Conservation (phyloP, 2,113 vertebrate genomes). For the Gadus macrocephalus region DNA sequence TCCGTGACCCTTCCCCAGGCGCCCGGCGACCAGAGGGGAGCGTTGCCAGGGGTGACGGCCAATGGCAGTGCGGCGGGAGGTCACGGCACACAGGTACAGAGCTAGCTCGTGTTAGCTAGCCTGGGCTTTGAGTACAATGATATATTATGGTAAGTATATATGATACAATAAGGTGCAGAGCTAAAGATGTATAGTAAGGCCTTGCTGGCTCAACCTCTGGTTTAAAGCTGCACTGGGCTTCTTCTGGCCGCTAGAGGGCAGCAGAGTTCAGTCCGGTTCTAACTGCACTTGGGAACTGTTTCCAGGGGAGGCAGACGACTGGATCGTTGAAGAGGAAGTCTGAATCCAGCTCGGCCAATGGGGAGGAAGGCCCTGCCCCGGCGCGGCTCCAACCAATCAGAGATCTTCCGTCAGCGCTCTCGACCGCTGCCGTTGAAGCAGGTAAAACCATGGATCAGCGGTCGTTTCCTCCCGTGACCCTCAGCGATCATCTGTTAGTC, state of each 20-base stretch:
- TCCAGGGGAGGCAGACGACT: slow-evolving; percentile 50
- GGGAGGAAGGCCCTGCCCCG: slow-evolving; percentile 54
- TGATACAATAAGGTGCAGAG: no score
- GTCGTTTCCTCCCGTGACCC: neutral
- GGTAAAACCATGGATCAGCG: neutral
- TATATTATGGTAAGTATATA: no score
- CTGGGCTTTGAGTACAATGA: neutral
- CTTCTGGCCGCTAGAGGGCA: no score
- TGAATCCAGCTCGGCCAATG: slow-evolving; percentile 50
- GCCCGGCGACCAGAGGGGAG: slow-evolving; percentile 37
- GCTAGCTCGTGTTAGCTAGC: no score
- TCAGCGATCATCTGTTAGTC: no score
- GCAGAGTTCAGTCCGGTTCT: no score
- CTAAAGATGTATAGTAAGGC: no score
- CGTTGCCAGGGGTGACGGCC: slow-evolving; percentile 12
- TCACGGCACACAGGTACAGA: slow-evolving; percentile 54
- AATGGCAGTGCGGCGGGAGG: slow-evolving; percentile 43
- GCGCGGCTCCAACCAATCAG: slow-evolving; percentile 59
- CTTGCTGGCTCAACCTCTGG: no score
- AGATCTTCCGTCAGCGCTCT: slow-evolving; percentile 63
- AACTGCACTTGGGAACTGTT: no score
- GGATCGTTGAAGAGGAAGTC: slow-evolving; percentile 67
- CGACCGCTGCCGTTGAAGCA: slow-evolving; percentile 40
- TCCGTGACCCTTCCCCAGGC: neutral
- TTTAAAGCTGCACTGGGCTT: no score